A percentile compares a stretch with the other conserved stretches of the same genome.
phyloP scores from a whole-genome alignment of 1,140 invertebrate species.

The Cardiocondyla obscurior region DNA sequence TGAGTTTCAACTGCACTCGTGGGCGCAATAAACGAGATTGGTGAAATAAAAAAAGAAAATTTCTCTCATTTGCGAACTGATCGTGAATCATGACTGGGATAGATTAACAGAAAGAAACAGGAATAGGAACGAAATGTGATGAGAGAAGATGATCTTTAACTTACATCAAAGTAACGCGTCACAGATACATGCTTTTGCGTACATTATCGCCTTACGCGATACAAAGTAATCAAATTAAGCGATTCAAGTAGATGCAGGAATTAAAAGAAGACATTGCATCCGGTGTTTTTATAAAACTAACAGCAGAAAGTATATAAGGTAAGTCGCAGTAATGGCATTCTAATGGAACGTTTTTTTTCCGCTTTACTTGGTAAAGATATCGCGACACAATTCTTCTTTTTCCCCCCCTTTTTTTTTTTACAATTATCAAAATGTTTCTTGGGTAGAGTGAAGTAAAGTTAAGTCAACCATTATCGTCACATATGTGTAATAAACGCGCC shows the following conservation, averaged over 20 bases:
- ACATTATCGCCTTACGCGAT: conserved; percentile 1
- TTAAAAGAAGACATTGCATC: conserved; percentile 18
- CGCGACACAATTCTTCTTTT: not conserved
- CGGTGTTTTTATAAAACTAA: conserved; percentile 10
- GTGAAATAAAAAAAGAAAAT: not conserved
- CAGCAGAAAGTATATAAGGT: not conserved
- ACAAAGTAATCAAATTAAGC: conserved; percentile 12
- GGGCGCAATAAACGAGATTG: not conserved
- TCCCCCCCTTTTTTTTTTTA: not conserved
- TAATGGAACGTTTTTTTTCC: conserved; percentile 19
- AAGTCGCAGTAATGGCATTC: conserved; percentile 24
- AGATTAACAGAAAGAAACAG: not conserved
- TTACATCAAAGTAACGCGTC: conserved; percentile 30
- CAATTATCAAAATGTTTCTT: not conserved
- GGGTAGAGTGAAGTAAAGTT: not conserved
- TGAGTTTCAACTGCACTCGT: not conserved
- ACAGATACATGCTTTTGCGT: conserved; percentile 12
- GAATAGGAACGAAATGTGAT: not conserved
- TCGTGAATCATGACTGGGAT: not conserved
- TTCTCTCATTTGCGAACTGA: not conserved
- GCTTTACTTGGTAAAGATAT: not conserved
- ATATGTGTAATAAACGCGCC: not conserved
- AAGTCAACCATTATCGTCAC: not conserved
- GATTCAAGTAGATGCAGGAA: not conserved
- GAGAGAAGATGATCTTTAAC: not conserved